Evolutionary conservation across 2,113 vertebrate species (phyloP).

Genomic region (Dendrocopos noguchii): DNA sequence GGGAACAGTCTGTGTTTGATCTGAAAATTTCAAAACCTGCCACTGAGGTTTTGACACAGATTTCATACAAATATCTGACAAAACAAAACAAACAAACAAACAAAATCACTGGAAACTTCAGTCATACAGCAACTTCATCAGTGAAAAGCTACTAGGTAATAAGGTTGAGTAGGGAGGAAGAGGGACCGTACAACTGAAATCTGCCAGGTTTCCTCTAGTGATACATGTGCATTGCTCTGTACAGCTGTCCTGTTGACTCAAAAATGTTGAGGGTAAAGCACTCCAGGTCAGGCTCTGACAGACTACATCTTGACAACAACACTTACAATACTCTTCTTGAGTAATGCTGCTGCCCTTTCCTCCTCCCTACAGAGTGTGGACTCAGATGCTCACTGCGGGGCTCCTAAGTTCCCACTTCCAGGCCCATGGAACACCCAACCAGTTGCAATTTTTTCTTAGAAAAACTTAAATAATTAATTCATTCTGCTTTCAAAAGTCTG

Average conservation of each 20-base stretch:
- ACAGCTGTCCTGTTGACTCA: not conserved
- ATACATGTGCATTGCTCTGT: not conserved
- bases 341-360: not conserved
- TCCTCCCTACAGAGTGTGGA: not conserved
- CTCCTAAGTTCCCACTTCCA: not conserved
- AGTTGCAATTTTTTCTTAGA: not conserved
- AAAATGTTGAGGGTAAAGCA: not conserved
- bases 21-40: not conserved
- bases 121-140: not conserved
- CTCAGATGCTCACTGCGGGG: not conserved
- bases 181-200: not conserved
- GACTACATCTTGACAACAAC: not conserved
- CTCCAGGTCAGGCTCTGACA: not conserved
- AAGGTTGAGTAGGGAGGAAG: not conserved
- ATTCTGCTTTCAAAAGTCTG: not conserved
- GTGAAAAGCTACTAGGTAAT: not conserved
- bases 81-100: no score
- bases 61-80: not conserved
- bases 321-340: not conserved
- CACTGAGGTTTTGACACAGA: not conserved
- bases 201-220: not conserved
- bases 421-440: not conserved
- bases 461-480: not conserved
- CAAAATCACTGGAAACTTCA: not conserved
- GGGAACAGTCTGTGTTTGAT: not conserved